Evolutionary conservation across 2,797 vertebrate species (phyloP).

Genomic region (Balearica regulorum): DNA sequence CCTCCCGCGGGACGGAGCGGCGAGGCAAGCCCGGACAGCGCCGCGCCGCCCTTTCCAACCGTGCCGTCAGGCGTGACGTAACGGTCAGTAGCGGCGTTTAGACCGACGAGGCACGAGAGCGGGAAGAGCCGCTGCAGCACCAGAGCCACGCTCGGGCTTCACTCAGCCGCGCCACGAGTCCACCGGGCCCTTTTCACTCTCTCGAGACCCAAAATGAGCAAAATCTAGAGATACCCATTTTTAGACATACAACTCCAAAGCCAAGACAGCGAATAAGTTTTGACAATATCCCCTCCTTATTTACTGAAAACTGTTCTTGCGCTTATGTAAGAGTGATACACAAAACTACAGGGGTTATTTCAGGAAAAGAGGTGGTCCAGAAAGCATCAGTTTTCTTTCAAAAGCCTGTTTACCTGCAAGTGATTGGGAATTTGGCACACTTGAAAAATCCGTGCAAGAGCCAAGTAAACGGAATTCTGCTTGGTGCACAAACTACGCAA

Average conservation of each 20-base stretch:
- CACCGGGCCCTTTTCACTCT: too few relatives aligned
- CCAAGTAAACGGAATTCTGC: background rate
- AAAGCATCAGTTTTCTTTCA: background rate
- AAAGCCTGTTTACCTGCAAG: background rate
- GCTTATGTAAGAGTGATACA: background rate
- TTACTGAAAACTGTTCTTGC: too few relatives aligned
- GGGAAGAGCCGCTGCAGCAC: background rate
- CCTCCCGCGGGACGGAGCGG: too few relatives aligned
- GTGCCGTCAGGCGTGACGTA: background rate
- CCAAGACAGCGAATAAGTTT: too few relatives aligned
- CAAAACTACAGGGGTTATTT: background rate
- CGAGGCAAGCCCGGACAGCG: too few relatives aligned
- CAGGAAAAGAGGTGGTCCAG: background rate
- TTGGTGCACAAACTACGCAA: rapidly evolving
- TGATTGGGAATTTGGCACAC: background rate
- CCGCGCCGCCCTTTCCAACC: too few relatives aligned
- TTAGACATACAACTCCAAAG: background rate
- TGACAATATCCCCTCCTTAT: background rate
- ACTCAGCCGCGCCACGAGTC: background rate
- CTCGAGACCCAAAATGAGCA: rapidly evolving
- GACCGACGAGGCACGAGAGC: background rate
- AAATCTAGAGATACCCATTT: rapidly evolving
- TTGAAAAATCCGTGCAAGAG: too few relatives aligned
- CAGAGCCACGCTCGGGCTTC: background rate
- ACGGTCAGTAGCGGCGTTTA: background rate